These are phyloP conservation scores for Sebastes aleutianus DNA, from an alignment of 2,797 vertebrate genomes.

Conservation along the genomic window DNA sequence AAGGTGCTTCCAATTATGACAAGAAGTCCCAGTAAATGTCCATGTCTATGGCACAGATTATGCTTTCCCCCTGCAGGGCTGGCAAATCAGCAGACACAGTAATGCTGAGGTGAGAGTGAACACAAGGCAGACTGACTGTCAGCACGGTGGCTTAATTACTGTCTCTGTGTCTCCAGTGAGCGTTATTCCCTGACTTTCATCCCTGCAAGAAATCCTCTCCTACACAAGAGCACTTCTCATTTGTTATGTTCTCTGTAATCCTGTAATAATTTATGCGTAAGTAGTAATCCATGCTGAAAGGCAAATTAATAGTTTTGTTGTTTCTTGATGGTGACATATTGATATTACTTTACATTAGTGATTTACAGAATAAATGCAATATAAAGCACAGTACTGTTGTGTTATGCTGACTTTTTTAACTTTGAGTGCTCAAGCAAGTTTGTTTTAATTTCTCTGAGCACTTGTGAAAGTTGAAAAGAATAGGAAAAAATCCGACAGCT, in stretches of 20 bases:
- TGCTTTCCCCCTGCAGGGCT: slow-evolving; percentile 31
- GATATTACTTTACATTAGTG: background rate
- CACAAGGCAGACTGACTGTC: slow-evolving; percentile 60
- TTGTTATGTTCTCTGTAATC: slow-evolving; percentile 48
- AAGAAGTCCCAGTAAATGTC: background rate
- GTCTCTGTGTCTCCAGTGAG: slow-evolving; percentile 53
- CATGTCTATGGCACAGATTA: slow-evolving; percentile 1
- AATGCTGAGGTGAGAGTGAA: slow-evolving; percentile 61
- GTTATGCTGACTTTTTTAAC: background rate
- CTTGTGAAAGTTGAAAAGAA: background rate
- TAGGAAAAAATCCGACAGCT: background rate
- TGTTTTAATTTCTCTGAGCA: background rate
- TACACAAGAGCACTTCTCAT: slow-evolving; percentile 30
- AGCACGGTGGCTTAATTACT: slow-evolving; percentile 76
- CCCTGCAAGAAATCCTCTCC: slow-evolving; percentile 58
- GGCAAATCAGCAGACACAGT: slow-evolving; percentile 35
- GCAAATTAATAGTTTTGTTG: background rate
- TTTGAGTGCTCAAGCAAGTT: background rate
- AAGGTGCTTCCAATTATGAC: background rate
- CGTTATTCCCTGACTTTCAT: slow-evolving; percentile 66
- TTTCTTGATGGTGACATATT: slow-evolving; percentile 1
- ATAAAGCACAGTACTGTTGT: background rate
- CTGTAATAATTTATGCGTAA: slow-evolving; percentile 22
- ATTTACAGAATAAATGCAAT: background rate
- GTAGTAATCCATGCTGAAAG: slow-evolving; percentile 42